Evolutionary conservation across 2,888 invertebrate species (phyloP).

Genomic region (Megastigmus dorsalis): DNA sequence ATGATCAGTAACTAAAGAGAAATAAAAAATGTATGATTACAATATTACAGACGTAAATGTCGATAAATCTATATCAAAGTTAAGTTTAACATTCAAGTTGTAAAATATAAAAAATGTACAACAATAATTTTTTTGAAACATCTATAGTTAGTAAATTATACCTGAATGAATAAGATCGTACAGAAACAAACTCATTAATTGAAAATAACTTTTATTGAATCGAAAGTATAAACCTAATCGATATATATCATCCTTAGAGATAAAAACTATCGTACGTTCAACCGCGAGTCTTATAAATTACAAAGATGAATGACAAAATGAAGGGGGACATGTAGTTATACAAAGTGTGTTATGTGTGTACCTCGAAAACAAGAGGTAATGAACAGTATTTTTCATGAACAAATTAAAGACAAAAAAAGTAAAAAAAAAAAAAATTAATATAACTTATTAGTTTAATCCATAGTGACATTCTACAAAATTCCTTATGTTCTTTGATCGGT

Average conservation of each 20-base stretch:
- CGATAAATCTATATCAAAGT: too few relatives aligned
- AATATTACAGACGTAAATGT: too few relatives aligned
- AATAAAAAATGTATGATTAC: too few relatives aligned
- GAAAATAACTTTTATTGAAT: slow-evolving; percentile 72
- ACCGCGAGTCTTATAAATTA: slow-evolving; percentile 67
- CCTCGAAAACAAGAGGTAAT: slow-evolving; percentile 25
- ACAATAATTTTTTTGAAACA: too few relatives aligned
- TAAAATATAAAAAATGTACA: too few relatives aligned
- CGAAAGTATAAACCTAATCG: slow-evolving; percentile 70
- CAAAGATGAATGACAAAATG: slow-evolving; percentile 56
- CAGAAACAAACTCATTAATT: slow-evolving; percentile 61
- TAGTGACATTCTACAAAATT: background rate
- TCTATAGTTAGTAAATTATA: background rate
- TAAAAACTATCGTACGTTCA: slow-evolving; percentile 66
- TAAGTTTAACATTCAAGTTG: too few relatives aligned
- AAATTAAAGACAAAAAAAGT: slow-evolving; percentile 12
- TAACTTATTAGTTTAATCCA: slow-evolving; percentile 18
- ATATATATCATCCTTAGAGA: slow-evolving; percentile 62
- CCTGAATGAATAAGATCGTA: slow-evolving; percentile 17
- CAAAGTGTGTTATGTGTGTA: slow-evolving; percentile 27
- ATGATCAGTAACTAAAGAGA: too few relatives aligned
- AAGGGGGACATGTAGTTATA: slow-evolving; percentile 39
- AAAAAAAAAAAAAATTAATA: background rate
- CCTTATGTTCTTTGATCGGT: slow-evolving; percentile 21
- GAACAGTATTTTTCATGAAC: too few relatives aligned